Evolutionary conservation across 2,797 vertebrate genomes (phyloP), one percentile per base, ranked within the genome.

Genomic region (Galago senegalensis): DNA sequence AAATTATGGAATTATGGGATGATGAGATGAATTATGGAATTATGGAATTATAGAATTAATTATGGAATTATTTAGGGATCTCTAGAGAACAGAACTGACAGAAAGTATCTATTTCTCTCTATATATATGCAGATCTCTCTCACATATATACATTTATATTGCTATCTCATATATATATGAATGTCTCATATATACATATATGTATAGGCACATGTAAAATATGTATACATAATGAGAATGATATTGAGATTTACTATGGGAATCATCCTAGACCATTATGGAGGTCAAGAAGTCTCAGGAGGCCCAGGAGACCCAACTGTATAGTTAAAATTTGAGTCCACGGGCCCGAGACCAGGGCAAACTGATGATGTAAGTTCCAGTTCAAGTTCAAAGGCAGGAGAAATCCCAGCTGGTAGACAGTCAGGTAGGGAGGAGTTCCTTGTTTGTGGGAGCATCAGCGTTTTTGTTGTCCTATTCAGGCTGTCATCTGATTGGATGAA

Each of bases 171-270:
- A 70, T 23, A 37, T 20, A 34, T 70, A 21, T 37, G 18, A 17
- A 70, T 61, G 23, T 61, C 20, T 61, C 56, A 27, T 61, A 27
- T 63, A 25, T 61, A 61, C 6, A 34, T 70, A 31, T 8, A n/a
- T 31, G 16, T n/a, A 17, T n/a, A 2, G 25, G 5, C 17, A 3
- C 17, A 3, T n/a, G 2, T 67, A n/a, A 16, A 14, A 17, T n/a
- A 5, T 34, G 9, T 70, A 0, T 70, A 34, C 37, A 3, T 20
- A 10, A 70, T 34, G 29, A 69, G n/a, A 69, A 17, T 34, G 67
- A 69, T 17, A 69, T 34, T 69, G 67, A 31, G 63, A 31, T 65
- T 69, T 69, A 37, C 37, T 13, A 21, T 70, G 69, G n/a, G 5
- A 70, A 70, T 10, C 1, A 10, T 20, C 34, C 37, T 23, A 37